Evolutionary conservation across 2,113 vertebrate genomes (phyloP), one percentile per base, ranked within the genome.

Genomic region (Uria lomvia): DNA sequence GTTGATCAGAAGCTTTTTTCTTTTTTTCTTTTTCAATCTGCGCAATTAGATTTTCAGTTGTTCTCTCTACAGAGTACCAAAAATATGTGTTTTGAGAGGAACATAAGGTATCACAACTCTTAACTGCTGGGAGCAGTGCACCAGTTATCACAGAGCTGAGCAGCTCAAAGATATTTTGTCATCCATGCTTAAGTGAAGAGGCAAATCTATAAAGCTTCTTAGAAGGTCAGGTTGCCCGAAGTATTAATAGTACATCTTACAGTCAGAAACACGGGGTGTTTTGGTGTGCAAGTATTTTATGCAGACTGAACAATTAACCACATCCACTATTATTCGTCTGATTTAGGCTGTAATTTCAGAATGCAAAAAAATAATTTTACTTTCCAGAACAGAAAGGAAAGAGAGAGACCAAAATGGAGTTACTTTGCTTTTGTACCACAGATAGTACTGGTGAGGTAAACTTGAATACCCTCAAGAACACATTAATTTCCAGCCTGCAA

Each of bases 161-260:
- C n/a, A 81, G 79, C 70, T 91, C 90, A 74, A 77, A 88, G 74
- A 47, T 47, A 36, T 82, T 87, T 85, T 81, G 45, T 91, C 86
- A 90, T 49, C 38, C 66, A 47, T 53, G 67, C 71, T 81, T 71
- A 67, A 71, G 60, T 5, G 82, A 90, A 85, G 71, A 88, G 80
- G 71, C 24, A 92, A 95, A 94, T 84, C 73, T 78, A 70, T 65
- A 78, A 94, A 94, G 62, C 71, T 72, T 72, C 88, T 96, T 94
- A 94, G 82, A 59, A 86, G 62, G 50, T 94, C 86, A 86, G 79
- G 56, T 67, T 88, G 66, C 52, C 86, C 75, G 43, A 62, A 85
- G 66, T 79, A 82, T 90, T 94, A 88, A 79, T 36, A 90, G 74
- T 5, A 56, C n/a, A 36, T 74, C 92, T 92, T 49, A 68, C 65